These are phyloP conservation scores for Pelecanoides urinatrix DNA, from an alignment of 2,113 vertebrate species.

Conservation along the genomic window DNA sequence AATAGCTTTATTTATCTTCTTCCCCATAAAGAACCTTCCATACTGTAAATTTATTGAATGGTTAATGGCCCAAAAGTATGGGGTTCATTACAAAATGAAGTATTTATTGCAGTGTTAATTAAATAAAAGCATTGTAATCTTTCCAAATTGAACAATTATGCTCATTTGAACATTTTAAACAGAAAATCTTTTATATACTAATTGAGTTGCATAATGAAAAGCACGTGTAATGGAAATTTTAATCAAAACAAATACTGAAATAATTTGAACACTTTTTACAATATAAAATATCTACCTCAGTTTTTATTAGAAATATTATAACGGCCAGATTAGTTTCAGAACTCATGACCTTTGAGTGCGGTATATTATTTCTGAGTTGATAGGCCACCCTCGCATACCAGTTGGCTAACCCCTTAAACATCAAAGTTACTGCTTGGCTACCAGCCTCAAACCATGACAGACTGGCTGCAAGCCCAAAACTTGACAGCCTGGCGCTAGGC, in stretches of 20 bases:
- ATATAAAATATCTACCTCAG: conserved; percentile 73
- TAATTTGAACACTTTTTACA: conserved; percentile 73
- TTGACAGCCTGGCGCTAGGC: conserved; percentile 87
- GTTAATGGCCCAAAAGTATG: conserved; percentile 79
- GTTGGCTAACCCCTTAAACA: conserved; percentile 88
- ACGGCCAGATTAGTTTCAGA: conserved; percentile 74
- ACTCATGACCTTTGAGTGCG: conserved; percentile 79
- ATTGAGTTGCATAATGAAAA: conserved; percentile 83
- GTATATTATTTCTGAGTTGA: conserved; percentile 83
- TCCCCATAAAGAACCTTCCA: conserved; percentile 74
- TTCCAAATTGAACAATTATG: conserved; percentile 90
- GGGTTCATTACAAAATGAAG: conserved; percentile 78
- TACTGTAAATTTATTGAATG: conserved; percentile 81
- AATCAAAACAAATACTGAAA: conserved; percentile 81
- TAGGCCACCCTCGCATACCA: conserved; percentile 87
- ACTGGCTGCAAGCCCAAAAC: conserved; percentile 87
- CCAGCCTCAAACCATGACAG: conserved; percentile 89
- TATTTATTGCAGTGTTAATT: conserved; percentile 92
- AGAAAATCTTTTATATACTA: conserved; percentile 83
- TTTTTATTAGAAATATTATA: conserved; percentile 76
- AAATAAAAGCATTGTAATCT: conserved; percentile 83
- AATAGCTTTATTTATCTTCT: conserved; percentile 80
- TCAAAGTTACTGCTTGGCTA: conserved; percentile 94
- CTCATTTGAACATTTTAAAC: conserved; percentile 86
- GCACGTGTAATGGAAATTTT: conserved; percentile 84